Evolutionary conservation across 2,888 invertebrate genomes (phyloP), one percentile per base, ranked within the genome.

Genomic region (Helleia helle): DNA sequence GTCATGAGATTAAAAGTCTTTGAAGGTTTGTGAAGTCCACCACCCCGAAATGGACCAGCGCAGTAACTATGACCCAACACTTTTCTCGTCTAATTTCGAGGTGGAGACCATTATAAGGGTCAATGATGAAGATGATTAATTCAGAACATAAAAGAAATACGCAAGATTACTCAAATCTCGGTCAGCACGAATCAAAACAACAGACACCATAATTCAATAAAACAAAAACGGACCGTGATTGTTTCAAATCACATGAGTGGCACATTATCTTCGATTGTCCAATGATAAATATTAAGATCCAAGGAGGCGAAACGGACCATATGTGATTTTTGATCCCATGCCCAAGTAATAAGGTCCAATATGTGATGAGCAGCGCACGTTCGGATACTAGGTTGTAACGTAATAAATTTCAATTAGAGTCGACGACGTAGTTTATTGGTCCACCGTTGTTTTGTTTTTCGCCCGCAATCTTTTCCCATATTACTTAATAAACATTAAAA

Each of bases 381-480:
- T 62, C 62, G 59, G 65, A 65, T 64, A 62, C 51, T 56, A 59
- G 60, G 61, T 64, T 60, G 68, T 73, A 64, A 66, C 65, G 69
- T 61, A 77, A 83, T 84, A 83, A 76, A 83, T 84, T 83, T 83
- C 77, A 83, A 84, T 84, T 77, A 81, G 67, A 67, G 59, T 57
- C 63, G 81, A 62, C 69, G 73, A 74, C 81, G 71, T 62, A 52
- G 55, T 63, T 62, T 63, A 71, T 71, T 75, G 76, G 75, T 68
- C 71, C 68, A 62, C 52, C 59, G 57, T 31, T 49, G 68, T 81
- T 71, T 65, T 59, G 50, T 52, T 59, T 56, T 61, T 58, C 52
- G 25, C 28, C 52, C 51, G 50, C 46, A 48, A 49, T 45, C 39
- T 46, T 52, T 51, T 37, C 44, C 47, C 41, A 39, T 48, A 40